phyloP scores from a whole-genome alignment of 2,113 vertebrate species.

The Alouatta palliata region DNA sequence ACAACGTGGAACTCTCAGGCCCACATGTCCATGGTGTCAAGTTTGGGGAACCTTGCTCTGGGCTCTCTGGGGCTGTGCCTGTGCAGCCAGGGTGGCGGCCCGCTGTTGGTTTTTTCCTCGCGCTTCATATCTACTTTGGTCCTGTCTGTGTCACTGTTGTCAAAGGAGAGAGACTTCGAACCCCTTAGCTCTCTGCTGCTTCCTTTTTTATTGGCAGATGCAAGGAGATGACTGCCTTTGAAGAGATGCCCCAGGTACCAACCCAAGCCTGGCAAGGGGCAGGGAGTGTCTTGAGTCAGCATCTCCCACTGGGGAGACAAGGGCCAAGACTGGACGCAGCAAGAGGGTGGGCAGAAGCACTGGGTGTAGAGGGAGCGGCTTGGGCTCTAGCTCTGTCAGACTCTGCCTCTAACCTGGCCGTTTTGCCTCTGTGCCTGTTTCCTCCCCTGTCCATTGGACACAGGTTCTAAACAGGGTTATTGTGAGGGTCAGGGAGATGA shows the following conservation, averaged over 20 bases:
- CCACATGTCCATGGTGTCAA: fast-evolving
- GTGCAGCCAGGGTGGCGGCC: not conserved
- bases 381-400: not conserved
- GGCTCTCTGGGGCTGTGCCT: not conserved
- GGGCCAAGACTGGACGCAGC: not conserved
- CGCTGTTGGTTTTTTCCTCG: not conserved
- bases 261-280: not conserved
- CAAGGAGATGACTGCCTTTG: not conserved
- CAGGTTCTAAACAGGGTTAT: not conserved
- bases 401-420: not conserved
- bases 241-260: not conserved
- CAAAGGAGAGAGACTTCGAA: not conserved
- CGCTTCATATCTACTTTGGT: not conserved
- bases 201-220: not conserved
- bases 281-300: not conserved
- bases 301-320: not conserved
- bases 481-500: not conserved
- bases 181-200: not conserved
- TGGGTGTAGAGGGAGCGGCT: not conserved
- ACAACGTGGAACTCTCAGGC: not conserved
- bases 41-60: not conserved
- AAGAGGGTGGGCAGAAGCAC: not conserved
- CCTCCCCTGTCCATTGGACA: not conserved
- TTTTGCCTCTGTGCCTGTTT: not conserved
- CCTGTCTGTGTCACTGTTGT: not conserved